Conservation (phyloP, 1,140 invertebrate species). For the Triops cancriformis region DNA sequence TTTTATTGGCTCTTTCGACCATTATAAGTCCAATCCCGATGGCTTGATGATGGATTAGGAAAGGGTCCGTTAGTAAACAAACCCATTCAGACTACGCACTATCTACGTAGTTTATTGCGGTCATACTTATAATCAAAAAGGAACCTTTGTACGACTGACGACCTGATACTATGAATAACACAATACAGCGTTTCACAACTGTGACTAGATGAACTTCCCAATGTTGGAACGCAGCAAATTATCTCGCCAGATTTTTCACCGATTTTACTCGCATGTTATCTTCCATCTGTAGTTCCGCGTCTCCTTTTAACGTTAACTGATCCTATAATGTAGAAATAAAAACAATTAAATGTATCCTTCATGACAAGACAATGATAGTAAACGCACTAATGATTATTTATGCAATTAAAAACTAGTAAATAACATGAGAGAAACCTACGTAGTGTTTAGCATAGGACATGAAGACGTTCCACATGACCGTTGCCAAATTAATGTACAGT, state of each 20-base stretch:
- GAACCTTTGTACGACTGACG: not conserved
- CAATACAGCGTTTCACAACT: not conserved
- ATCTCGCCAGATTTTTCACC: not conserved
- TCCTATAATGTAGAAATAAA: constrained; percentile 17
- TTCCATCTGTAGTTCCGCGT: not conserved
- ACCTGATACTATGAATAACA: not conserved
- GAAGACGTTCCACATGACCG: constrained; percentile 68
- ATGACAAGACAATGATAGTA: no score
- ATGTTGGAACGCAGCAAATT: not conserved
- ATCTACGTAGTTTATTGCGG: not conserved
- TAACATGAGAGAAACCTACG: constrained; percentile 31
- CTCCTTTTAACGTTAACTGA: not conserved
- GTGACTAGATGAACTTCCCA: not conserved
- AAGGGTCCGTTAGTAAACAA: not conserved
- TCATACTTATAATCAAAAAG: not conserved
- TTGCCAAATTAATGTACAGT: constrained; percentile 65
- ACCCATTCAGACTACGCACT: not conserved
- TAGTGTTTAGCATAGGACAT: constrained; percentile 69
- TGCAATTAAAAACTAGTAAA: no score
- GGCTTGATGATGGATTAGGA: not conserved
- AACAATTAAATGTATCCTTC: no score
- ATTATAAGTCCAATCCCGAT: not conserved
- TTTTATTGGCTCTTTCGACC: constrained; percentile 6
- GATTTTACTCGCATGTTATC: not conserved
- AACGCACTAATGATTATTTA: no score